Evolutionary conservation across 2,888 invertebrate species (phyloP), one percentile per base, ranked within the genome.

Genomic region (Protophormia terraenovae): DNA sequence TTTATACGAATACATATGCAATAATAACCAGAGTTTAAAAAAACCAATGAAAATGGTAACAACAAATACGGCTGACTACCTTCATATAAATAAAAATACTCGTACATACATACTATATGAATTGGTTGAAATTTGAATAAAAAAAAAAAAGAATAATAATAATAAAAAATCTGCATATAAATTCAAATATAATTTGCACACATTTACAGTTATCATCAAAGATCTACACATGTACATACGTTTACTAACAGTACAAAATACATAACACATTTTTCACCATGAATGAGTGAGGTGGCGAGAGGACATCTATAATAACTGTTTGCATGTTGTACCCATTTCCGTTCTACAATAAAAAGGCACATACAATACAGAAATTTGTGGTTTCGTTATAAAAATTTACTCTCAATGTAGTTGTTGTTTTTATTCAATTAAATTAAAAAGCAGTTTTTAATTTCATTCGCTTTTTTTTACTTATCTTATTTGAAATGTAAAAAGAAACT

Each of bases 271-370:
- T 47, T 45, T 66, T 3, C 8, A 7, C 47, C 47, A 47, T 47
- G 22, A 10, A 7, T 14, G 50, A 69, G n/a, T n/a, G n/a, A n/a
- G n/a, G n/a, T n/a, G n/a, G n/a, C n/a, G n/a, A 35, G n/a, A 53
- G 50, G 53, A 69, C 69, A 53, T 64, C 62, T 62, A 16, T 47
- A 24, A 38, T 60, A 75, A 62, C 60, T 60, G 53, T 69, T 75
- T 81, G 75, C 62, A 58, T 73, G 75, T 35, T 64, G 55, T 73
- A 24, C 27, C 58, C 75, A 47, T 81, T 81, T 75, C 60, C 73
- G 73, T 53, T 38, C 19, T 38, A 81, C 53, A 69, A 60, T 50
- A 38, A 69, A 75, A 50, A 5, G 64, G 71, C n/a, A 64, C 19
- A 79, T 72, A 45, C 62, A 66, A 55, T 45, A 10, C 24, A 58